Conservation (phyloP, 2,797 vertebrate species). For the Xyrichtys novacula region DNA sequence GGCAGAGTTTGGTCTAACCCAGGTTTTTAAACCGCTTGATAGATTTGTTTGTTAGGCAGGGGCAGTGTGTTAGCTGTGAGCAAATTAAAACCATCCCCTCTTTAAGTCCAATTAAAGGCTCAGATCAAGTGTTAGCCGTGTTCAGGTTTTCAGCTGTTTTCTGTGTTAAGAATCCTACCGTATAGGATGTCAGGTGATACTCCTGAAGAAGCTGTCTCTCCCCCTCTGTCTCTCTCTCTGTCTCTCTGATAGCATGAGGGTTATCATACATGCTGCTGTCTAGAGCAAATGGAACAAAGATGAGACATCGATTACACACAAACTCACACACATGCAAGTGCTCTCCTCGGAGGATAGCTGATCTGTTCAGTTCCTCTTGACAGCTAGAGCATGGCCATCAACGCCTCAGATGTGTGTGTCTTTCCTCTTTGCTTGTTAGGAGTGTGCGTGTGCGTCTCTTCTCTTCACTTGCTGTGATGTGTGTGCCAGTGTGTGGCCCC, state of each 20-base stretch:
- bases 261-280: conserved; percentile 75
- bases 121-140: conserved; percentile 35
- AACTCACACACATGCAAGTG: conserved; percentile 5
- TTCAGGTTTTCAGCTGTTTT: conserved; percentile 24
- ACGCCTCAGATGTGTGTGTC: conserved; percentile 21
- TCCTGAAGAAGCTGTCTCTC: conserved; percentile 61
- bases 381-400: conserved; percentile 72
- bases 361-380: conserved; percentile 73
- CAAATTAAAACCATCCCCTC: conserved; percentile 3
- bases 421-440: not conserved
- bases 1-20: conserved; percentile 26
- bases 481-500: conserved; percentile 25
- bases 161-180: conserved; percentile 54
- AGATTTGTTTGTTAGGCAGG: conserved; percentile 40
- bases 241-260: conserved; percentile 69
- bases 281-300: conserved; percentile 79
- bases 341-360: conserved; percentile 63
- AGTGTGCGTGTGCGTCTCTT: conserved; percentile 22
- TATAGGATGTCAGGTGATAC: conserved; percentile 61
- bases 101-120: conserved; percentile 54
- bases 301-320: conserved; percentile 74
- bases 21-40: conserved; percentile 49
- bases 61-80: conserved; percentile 29
- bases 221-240: conserved; percentile 30
- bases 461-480: conserved; percentile 23